Conservation (phyloP, 2,888 invertebrate genomes). For the Dorcus hopei region DNA sequence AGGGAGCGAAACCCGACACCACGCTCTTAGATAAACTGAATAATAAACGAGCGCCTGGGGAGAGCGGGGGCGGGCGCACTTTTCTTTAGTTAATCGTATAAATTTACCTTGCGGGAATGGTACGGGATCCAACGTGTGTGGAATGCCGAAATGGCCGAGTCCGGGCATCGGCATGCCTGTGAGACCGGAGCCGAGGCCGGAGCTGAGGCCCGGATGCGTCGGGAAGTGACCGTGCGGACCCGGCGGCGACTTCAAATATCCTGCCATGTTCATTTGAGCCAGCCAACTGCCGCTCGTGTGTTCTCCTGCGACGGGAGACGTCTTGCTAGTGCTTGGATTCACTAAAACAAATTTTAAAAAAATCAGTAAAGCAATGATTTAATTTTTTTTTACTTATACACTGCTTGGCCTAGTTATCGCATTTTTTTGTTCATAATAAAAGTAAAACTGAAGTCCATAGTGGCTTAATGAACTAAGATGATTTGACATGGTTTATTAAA, state of each 20-base stretch:
- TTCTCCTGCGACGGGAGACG: conserved; percentile 19
- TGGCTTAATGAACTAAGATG: too few species aligned
- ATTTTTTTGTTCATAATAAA: too few species aligned
- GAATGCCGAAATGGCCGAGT: conserved; percentile 40
- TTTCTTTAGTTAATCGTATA: background rate
- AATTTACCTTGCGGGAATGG: conserved; percentile 46
- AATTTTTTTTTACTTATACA: too few species aligned
- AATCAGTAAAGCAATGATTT: background rate
- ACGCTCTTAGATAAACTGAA: background rate
- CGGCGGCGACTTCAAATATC: conserved; percentile 38
- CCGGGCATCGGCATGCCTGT: conserved; percentile 40
- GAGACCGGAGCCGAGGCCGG: conserved; percentile 33
- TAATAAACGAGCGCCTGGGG: background rate
- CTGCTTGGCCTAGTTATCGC: too few species aligned
- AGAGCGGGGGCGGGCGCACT: background rate
- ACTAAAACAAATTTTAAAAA: conserved; percentile 32
- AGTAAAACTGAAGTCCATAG: too few species aligned
- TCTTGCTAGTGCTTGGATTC: conserved; percentile 21
- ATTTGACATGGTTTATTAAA: too few species aligned
- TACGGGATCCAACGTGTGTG: conserved; percentile 43
- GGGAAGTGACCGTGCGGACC: conserved; percentile 38
- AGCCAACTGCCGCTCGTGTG: conserved; percentile 26
- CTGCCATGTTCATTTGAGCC: conserved; percentile 42
- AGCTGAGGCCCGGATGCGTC: conserved; percentile 36
- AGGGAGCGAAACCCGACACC: conserved; percentile 4